Conservation (phyloP, 2,888 invertebrate species). For the Pollenia angustigena region DNA sequence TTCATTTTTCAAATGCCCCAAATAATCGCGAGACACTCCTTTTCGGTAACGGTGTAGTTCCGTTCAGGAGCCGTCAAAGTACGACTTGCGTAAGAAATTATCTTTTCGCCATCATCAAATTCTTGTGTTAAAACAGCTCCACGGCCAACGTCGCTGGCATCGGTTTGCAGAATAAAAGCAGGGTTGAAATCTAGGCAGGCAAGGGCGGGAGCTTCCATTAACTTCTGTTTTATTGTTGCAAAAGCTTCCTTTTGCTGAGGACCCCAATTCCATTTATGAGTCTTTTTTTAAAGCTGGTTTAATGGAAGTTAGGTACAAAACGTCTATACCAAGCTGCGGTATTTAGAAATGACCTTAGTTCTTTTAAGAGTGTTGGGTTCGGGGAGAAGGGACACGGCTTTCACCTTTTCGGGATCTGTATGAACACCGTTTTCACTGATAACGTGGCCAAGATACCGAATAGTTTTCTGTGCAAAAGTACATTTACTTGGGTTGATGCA, state of each 20-base stretch:
- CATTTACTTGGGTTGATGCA: conserved; percentile 36
- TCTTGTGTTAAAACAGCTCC: too few relatives aligned
- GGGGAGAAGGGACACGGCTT: background rate
- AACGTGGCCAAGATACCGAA: conserved; percentile 57
- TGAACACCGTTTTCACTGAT: conserved; percentile 50
- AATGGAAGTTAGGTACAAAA: too few relatives aligned
- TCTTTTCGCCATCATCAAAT: conserved; percentile 20
- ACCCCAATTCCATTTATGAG: conserved; percentile 7
- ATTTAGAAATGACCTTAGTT: too few relatives aligned
- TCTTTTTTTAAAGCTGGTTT: background rate
- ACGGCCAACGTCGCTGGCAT: too few relatives aligned
- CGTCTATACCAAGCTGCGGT: too few relatives aligned
- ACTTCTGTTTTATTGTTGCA: too few relatives aligned
- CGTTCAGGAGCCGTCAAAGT: conserved; percentile 9
- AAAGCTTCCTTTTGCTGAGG: too few relatives aligned
- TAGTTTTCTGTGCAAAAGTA: conserved; percentile 40
- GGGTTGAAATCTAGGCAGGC: too few relatives aligned
- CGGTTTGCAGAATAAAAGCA: too few relatives aligned
- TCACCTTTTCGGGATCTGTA: conserved; percentile 47
- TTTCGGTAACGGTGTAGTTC: conserved; percentile 50
- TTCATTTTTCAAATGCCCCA: too few relatives aligned
- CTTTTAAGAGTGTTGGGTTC: too few relatives aligned
- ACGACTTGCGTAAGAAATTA: conserved; percentile 31
- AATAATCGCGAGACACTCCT: conserved; percentile 38
- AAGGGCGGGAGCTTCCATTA: too few relatives aligned